Base-by-base conservation (phyloP, 1,140 invertebrate genomes). In the Drosophila kanapiae region DNA sequence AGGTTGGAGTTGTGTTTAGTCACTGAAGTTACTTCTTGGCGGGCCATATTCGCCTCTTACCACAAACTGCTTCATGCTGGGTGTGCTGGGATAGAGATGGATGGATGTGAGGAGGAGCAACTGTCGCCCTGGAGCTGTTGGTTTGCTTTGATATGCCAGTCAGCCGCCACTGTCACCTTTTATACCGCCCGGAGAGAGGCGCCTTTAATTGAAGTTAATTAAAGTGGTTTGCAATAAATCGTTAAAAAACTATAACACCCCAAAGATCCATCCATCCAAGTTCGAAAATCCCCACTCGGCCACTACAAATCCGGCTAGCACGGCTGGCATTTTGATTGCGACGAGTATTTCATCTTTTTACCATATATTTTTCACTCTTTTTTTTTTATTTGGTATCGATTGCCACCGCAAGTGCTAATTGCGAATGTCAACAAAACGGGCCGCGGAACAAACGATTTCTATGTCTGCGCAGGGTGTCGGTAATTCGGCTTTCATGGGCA, bases 201-300 rank as follows among this genome's bases (percentile, higher is more conserved):
- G 67, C 40, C 70, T 82, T 91, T 91, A 90, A 90, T 90, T 91
- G 72, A 90, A 91, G 86, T 90, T 90, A 90, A 90, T 90, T 90
- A 79, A 90, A 82, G 63, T 90, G 78, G 72, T 90, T 88, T 88
- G 85, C 85, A 88, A 85, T 90, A 82, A 90, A 90, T 90, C 72
- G 85, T 88, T 78, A 84, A 88, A 83, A 90, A 88, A 81, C 58
- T 81, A 81, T 91, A 79, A 78, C 59, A 83, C 45, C 69, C 38
- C n/a, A 38, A 35, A 72, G 23, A 54, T 18, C 48, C 40, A 42
- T 38, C 35, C 53, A n/a, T 53, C n/a, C 43, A n/a, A 69, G 31
- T 33, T 35, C 64, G 11, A 48, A 71, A n/a, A 48, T 48, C 37
- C 51, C 51, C 51, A 54, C 51, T 54, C 51, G 8, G 18, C 45